Evolutionary conservation across 1,140 invertebrate species (phyloP), one percentile per base, ranked within the genome.

Genomic region (Dreissena polymorpha): DNA sequence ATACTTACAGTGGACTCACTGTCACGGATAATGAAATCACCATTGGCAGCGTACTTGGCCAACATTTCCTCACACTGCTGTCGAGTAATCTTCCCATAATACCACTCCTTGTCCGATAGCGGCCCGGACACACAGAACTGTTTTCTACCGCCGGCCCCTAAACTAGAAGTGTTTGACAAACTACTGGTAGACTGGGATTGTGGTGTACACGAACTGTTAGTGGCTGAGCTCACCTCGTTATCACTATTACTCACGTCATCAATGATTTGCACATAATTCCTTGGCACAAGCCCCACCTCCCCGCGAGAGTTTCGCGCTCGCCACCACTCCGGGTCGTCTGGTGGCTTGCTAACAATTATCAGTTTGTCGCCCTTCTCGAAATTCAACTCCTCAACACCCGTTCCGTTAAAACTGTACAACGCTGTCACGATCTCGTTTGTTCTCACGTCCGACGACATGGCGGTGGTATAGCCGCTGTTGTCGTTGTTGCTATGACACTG

Each of bases 241-340:
- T 90, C 90, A 39, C 39, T 39, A 39, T 39, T n/a, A 83, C 88
- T 88, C 29, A 88, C 89, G 64, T 78, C 85, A 64, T 90, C 87
- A 10, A 92, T 70, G 27, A 86, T 94, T 91, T 95, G 97, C 86
- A 99, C 95, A 94, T 99, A 99, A 94, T 99, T 99, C 82, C 97
- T 95, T 57, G 98, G 98, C 87, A 99, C 97, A 82, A 99, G 95
- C 70, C 98, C 98, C 80, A 97, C 95, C 74, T 94, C 96, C 14
- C 98, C 98, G 91, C 96, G 95, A n/a, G 83, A 83, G 94, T 99
- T 99, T 77, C 98, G 95, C 60, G 98, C 98, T 91, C 96, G 96
- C 94, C 97, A 99, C 98, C 98, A 99, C 93, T 99, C 98, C 0
- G 99, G 98, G 94, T 99, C 99, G 75, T 98, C 97, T 13, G 96